phyloP scores from a whole-genome alignment of 2,888 invertebrate genomes.

The Stenolophus ochropezus region DNA sequence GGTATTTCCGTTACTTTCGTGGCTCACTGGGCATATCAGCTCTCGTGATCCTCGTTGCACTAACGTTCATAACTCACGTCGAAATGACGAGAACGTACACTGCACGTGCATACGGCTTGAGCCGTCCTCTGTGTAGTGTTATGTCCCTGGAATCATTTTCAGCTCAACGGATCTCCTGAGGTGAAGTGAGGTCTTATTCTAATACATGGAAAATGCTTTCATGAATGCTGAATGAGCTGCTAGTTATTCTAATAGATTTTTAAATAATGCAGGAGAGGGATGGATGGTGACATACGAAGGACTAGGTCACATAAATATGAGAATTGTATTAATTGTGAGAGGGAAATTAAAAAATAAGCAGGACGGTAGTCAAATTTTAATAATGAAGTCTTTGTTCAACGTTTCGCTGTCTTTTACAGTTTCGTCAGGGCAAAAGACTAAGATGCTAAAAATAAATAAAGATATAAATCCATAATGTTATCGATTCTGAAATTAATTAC shows the following conservation, averaged over 20 bases:
- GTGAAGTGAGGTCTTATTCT: conserved; percentile 8
- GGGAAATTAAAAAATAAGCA: no score
- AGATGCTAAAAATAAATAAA: no score
- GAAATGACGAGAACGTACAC: conserved; percentile 15
- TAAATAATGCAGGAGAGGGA: not conserved
- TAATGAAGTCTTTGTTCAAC: no score
- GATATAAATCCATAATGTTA: no score
- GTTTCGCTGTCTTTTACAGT: no score
- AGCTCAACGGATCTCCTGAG: conserved; percentile 20
- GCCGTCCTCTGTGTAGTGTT: conserved; percentile 9
- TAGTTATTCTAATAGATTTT: not conserved
- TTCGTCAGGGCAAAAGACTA: no score
- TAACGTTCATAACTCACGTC: conserved; percentile 8
- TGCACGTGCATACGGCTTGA: not conserved
- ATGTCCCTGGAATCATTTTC: conserved; percentile 31
- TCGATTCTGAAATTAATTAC: no score
- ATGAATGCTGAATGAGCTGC: not conserved
- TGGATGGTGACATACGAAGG: not conserved
- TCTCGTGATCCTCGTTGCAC: conserved; percentile 1
- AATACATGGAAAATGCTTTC: not conserved
- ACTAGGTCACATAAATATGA: no score
- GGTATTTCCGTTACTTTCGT: not conserved
- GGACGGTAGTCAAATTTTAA: no score
- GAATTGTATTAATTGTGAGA: no score
- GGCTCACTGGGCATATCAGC: not conserved